Percentiles rank a stretch among this genome's conserved stretches.
phyloP scores from a whole-genome alignment of 2,797 vertebrate genomes.

The Pangasius larnaudii region DNA sequence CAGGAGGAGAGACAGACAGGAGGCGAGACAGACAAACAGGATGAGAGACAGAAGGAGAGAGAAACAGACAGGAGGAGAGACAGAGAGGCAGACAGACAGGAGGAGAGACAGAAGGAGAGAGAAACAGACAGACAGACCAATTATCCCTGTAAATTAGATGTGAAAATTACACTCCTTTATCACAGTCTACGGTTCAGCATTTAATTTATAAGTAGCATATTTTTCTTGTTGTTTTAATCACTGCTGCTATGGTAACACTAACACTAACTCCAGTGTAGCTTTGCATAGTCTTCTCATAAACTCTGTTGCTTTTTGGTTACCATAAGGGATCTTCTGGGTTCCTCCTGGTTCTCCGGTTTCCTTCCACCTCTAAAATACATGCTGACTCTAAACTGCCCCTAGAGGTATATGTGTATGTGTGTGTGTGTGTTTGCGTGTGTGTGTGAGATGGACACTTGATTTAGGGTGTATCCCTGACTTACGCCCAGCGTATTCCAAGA shows the following conservation, averaged over 20 bases:
- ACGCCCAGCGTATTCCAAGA: not conserved
- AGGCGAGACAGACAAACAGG: slow-evolving; percentile 17
- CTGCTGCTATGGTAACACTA: not conserved
- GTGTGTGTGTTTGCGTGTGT: not conserved
- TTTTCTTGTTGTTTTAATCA: not conserved
- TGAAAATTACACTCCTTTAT: not conserved
- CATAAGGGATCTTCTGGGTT: not conserved
- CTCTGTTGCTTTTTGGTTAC: not conserved
- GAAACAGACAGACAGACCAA: not conserved
- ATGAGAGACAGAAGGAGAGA: slow-evolving; percentile 6
- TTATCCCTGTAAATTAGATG: not conserved
- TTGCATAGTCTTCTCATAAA: not conserved
- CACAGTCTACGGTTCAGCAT: not conserved
- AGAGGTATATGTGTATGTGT: not conserved
- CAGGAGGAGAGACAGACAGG: too few relatives aligned
- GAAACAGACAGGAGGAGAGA: not conserved
- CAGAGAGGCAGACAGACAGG: not conserved
- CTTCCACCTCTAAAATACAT: not conserved
- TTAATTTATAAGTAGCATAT: not conserved
- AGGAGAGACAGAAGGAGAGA: not conserved
- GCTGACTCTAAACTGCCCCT: not conserved
- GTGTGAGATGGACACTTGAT: not conserved
- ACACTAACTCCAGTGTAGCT: not conserved
- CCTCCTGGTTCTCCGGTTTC: not conserved
- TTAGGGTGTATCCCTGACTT: not conserved